Evolutionary conservation across 2,797 vertebrate species (phyloP).

Genomic region (Acestrorhynchus altus): DNA sequence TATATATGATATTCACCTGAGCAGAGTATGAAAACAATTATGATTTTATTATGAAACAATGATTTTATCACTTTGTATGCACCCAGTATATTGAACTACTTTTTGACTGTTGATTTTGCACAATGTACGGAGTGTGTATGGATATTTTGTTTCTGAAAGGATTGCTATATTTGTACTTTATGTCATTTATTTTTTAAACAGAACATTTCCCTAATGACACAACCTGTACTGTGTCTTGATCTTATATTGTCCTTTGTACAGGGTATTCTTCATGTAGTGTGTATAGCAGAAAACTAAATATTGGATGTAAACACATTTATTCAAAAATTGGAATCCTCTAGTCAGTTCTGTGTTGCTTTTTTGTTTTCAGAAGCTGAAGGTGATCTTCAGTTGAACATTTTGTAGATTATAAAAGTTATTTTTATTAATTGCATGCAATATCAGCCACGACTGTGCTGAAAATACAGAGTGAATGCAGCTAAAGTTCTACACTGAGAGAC

Average conservation of each 20-base stretch:
- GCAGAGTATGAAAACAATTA: no score
- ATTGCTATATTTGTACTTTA: conserved; percentile 55
- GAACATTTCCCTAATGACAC: conserved; percentile 55
- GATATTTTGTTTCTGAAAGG: conserved; percentile 34
- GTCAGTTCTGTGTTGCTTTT: neutral
- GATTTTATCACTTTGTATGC: neutral
- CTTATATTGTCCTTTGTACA: conserved; percentile 40
- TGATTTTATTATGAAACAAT: neutral
- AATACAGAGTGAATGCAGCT: conserved; percentile 17
- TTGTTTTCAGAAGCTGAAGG: neutral
- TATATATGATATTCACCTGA: neutral
- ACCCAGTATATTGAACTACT: neutral
- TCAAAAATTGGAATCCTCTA: neutral
- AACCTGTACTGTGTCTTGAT: conserved; percentile 43
- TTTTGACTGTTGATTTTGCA: conserved; percentile 63
- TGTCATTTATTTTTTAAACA: conserved; percentile 55
- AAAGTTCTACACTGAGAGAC: neutral
- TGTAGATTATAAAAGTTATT: neutral
- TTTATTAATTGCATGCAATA: conserved; percentile 8
- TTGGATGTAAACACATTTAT: neutral
- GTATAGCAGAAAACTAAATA: conserved; percentile 26
- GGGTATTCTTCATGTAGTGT: conserved; percentile 55
- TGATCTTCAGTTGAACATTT: conserved; percentile 13
- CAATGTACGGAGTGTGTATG: conserved; percentile 54
- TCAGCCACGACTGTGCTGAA: neutral